Percentiles rank a stretch among this genome's conserved stretches.
phyloP scores from a whole-genome alignment of 2,888 invertebrate genomes.

The Rhopalosiphum nymphaeae region DNA sequence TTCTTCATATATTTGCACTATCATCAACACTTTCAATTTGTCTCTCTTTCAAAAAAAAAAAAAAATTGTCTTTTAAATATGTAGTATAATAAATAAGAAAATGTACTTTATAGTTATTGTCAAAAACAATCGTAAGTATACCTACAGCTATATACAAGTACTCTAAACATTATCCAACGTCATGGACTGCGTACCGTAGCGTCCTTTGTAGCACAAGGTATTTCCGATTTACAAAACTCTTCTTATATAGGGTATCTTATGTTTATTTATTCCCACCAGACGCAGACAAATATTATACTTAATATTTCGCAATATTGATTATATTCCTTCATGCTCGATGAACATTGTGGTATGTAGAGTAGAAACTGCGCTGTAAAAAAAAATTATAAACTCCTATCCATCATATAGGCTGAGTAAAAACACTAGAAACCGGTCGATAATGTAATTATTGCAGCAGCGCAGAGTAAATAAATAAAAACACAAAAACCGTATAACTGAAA shows the following conservation, averaged over 20 bases:
- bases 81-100: not conserved
- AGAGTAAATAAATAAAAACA: not conserved
- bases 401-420: not conserved
- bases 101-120: not conserved
- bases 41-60: not conserved
- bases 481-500: not conserved
- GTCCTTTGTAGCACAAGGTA: not conserved
- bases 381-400: not conserved
- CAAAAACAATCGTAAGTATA: not conserved
- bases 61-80: not conserved
- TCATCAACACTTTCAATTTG: not conserved
- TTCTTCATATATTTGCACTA: not conserved
- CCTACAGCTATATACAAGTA: not conserved
- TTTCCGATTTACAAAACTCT: not conserved
- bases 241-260: not conserved
- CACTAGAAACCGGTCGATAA: not conserved
- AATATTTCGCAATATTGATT: not conserved
- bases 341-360: not conserved
- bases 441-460: not conserved
- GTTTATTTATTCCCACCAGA: not conserved
- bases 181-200: not conserved
- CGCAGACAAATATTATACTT: not conserved
- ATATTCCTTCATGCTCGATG: not conserved
- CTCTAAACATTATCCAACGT: not conserved
- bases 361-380: not conserved